Evolutionary conservation across 1,140 invertebrate genomes (phyloP), one percentile per base, ranked within the genome.

Genomic region (Pinna nobilis): DNA sequence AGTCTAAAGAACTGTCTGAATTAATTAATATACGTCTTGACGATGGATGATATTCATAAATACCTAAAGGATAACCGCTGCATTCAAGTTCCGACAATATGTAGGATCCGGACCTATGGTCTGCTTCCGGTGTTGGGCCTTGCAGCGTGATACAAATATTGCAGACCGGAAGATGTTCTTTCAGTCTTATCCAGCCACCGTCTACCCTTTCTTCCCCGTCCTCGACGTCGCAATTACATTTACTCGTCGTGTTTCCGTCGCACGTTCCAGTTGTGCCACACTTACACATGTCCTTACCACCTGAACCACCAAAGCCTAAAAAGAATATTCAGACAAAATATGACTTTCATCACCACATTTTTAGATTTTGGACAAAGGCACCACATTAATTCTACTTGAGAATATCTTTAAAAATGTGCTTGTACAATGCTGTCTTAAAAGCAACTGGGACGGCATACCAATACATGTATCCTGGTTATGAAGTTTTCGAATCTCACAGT

Each of bases 211-310:
- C 7, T 33, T 67, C 9, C 3, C 71, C 76, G 65, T 84, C 79
- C 28, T 75, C 77, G 0, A 71, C 7, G 41, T 82, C 77, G 74
- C 80, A 82, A 59, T 81, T 76, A 69, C 79, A 81, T 2, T 41
- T 33, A 13, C 60, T 44, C 15, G 51, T 59, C 0, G 23, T 25
- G 5, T 49, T 49, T 39, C 73, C 77, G 1, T 25, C 61, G 39
- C 82, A 84, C 7, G 57, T 33, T 1, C 80, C 81, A 11, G 66
- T 77, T 1, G 81, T 79, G 18, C 82, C 82, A 64, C 82, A 84
- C n/a, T 47, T 59, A 73, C 82, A 84, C 11, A 13, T 59, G 18
- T 79, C 77, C 15, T 67, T 50, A 25, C 79, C 82, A 20, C 57
- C 32, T 28, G 79, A 77, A 25, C 82, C 82, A 11, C 70, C 73